Conservation (phyloP, 1,140 invertebrate genomes). For the Papilio xuthus region DNA sequence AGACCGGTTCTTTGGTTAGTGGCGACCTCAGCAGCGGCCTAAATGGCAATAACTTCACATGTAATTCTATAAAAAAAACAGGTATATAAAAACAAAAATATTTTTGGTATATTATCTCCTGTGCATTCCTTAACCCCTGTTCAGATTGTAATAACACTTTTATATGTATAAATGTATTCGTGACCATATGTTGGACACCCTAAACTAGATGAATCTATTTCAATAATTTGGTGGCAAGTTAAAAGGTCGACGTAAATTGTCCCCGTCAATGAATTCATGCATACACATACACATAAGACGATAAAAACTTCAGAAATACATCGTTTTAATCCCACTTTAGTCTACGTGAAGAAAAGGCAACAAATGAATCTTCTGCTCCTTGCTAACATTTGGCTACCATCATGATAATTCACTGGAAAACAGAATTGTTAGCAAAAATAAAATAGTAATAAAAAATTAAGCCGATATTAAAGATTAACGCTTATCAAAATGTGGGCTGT, state of each 20-base stretch:
- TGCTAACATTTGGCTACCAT: background rate
- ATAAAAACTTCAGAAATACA: background rate
- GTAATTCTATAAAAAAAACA: background rate
- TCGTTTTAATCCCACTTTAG: background rate
- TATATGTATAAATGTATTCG: background rate
- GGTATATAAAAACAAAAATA: too few species aligned
- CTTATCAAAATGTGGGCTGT: background rate
- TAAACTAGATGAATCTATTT: background rate
- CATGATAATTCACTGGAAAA: background rate
- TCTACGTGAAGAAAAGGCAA: too few species aligned
- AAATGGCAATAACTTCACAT: too few species aligned
- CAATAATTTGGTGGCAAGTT: background rate
- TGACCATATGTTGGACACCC: background rate
- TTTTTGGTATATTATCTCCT: background rate
- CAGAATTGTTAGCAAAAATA: background rate
- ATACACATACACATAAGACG: background rate
- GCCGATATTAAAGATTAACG: background rate
- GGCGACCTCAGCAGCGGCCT: too few species aligned
- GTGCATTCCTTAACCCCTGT: too few species aligned
- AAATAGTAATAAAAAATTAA: background rate
- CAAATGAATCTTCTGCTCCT: too few species aligned
- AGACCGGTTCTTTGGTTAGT: background rate
- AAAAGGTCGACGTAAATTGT: background rate
- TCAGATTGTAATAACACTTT: too few species aligned
- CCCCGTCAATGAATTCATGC: background rate